Evolutionary conservation across 2,888 invertebrate genomes (phyloP).

Genomic region (Agriopis marginaria): DNA sequence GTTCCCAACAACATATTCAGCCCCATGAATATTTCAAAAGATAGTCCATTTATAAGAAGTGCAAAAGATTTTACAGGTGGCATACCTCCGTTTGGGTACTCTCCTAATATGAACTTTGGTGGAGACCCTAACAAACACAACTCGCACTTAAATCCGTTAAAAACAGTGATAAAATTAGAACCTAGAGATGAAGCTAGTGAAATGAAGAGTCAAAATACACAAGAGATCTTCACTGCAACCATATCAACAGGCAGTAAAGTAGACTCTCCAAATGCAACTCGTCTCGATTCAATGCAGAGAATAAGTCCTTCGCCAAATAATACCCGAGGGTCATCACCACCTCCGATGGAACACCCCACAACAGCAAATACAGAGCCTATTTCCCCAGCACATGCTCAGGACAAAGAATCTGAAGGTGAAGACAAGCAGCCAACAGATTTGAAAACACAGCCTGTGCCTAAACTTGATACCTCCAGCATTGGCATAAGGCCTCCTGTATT

Average conservation of each 20-base stretch:
- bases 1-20: slow-evolving; percentile 76
- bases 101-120: slow-evolving; percentile 72
- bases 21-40: slow-evolving; percentile 78
- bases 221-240: slow-evolving; percentile 83
- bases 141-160: slow-evolving; percentile 77
- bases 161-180: slow-evolving; percentile 83
- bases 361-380: slow-evolving; percentile 77
- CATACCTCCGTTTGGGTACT: slow-evolving; percentile 76
- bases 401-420: slow-evolving; percentile 76
- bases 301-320: slow-evolving; percentile 81
- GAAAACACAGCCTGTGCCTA: slow-evolving; percentile 74
- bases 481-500: slow-evolving; percentile 70
- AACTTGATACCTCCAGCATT: slow-evolving; percentile 66
- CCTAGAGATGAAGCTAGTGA: slow-evolving; percentile 81
- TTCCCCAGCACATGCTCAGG: slow-evolving; percentile 79
- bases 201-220: slow-evolving; percentile 79
- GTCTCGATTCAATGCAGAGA: slow-evolving; percentile 75
- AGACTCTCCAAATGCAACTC: slow-evolving; percentile 76
- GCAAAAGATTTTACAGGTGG: slow-evolving; percentile 76
- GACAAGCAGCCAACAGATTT: slow-evolving; percentile 81
- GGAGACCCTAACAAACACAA: slow-evolving; percentile 79
- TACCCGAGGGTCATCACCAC: slow-evolving; percentile 72
- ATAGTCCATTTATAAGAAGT: slow-evolving; percentile 76
- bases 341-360: slow-evolving; percentile 77
- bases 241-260: slow-evolving; percentile 77